Percentiles rank a stretch among this genome's conserved stretches.
phyloP scores from a whole-genome alignment of 2,888 invertebrate species.

The Trileptium ribeirensis region DNA sequence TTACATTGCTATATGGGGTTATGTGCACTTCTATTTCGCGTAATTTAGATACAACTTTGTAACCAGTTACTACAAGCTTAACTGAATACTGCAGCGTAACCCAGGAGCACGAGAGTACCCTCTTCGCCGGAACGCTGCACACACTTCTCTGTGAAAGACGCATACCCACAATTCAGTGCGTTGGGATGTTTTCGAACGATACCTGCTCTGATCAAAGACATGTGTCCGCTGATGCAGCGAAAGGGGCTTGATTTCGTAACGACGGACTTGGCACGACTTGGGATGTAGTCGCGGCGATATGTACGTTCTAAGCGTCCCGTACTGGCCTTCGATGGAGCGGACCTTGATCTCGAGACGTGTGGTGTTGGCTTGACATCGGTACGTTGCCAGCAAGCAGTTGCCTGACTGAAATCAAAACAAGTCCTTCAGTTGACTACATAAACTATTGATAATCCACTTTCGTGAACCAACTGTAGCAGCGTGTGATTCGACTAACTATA shows the following conservation, averaged over 20 bases:
- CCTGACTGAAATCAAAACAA: slow-evolving; percentile 57
- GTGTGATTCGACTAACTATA: no score
- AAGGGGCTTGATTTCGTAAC: slow-evolving; percentile 67
- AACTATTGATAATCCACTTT: no score
- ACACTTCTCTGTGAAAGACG: no score
- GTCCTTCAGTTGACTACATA: background rate
- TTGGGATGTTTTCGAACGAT: no score
- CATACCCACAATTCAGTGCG: no score
- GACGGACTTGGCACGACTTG: slow-evolving; percentile 66
- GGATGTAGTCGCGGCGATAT: slow-evolving; percentile 72
- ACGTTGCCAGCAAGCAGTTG: slow-evolving; percentile 71
- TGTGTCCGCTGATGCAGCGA: slow-evolving; percentile 69
- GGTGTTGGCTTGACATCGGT: slow-evolving; percentile 85
- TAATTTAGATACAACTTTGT: slow-evolving; percentile 13
- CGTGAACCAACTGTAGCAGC: no score
- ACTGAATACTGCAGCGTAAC: no score
- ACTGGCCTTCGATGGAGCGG: slow-evolving; percentile 69
- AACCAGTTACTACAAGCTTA: no score
- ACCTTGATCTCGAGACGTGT: slow-evolving; percentile 78
- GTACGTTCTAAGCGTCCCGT: slow-evolving; percentile 67
- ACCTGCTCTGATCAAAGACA: slow-evolving; percentile 61
- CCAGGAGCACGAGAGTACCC: no score
- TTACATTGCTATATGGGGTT: no score
- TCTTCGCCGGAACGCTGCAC: no score
- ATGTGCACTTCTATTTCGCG: no score